phyloP scores from a whole-genome alignment of 1,140 invertebrate species.

The Dendroctonus valens region DNA sequence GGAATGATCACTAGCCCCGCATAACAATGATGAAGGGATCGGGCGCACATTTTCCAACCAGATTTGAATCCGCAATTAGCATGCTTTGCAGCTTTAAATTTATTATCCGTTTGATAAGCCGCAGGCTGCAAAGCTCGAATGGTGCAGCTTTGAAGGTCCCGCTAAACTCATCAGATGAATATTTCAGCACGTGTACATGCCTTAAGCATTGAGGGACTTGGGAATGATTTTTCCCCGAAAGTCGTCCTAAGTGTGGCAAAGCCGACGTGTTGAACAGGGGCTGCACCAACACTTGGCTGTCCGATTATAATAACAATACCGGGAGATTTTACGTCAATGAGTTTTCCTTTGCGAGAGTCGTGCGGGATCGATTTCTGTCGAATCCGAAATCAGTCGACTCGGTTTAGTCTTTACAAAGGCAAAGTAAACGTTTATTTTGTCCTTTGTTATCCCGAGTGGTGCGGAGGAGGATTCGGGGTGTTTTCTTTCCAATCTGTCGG shows the following conservation, averaged over 20 bases:
- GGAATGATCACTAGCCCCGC: too few relatives aligned
- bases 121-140: not conserved
- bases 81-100: conserved; percentile 6
- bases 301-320: not conserved
- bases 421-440: conserved; percentile 24
- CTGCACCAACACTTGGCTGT: too few relatives aligned
- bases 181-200: not conserved
- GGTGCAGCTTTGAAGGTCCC: not conserved
- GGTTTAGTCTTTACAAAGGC: conserved; percentile 18
- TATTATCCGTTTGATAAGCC: conserved; percentile 8
- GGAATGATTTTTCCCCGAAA: too few relatives aligned
- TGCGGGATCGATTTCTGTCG: not conserved
- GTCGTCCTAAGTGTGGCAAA: too few relatives aligned
- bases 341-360: too few relatives aligned
- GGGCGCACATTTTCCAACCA: not conserved
- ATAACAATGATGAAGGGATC: not conserved
- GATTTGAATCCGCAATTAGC: not conserved
- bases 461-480: conserved; percentile 6
- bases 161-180: not conserved
- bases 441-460: conserved; percentile 17
- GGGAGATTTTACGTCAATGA: too few relatives aligned
- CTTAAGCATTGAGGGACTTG: too few relatives aligned
- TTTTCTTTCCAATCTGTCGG: conserved; percentile 22
- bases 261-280: too few relatives aligned
- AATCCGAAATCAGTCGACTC: conserved; percentile 19